These are phyloP conservation scores for Castor canadensis DNA, from an alignment of 2,113 vertebrate genomes.

Conservation along the genomic window DNA sequence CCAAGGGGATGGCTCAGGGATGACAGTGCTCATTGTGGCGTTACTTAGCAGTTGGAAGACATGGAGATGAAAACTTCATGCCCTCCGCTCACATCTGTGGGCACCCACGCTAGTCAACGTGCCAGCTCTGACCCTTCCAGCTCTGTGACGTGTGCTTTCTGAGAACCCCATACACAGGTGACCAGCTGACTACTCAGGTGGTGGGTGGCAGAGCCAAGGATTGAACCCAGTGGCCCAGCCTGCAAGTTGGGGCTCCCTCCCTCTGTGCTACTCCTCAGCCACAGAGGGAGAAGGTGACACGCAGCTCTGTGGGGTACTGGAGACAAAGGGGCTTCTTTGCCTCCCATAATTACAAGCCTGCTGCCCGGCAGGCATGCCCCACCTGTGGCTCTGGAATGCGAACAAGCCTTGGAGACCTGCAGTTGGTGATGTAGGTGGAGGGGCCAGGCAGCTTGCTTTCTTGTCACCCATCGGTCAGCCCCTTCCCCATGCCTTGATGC, in stretches of 20 bases:
- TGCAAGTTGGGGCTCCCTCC: fast-evolving
- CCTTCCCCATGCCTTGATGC: too few species aligned
- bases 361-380: conserved; percentile 59
- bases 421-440: conserved; percentile 3
- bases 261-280: fast-evolving
- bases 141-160: not conserved
- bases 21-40: not conserved
- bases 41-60: not conserved
- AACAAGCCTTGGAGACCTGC: conserved; percentile 8
- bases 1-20: not conserved
- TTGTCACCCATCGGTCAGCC: too few species aligned
- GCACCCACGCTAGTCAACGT: fast-evolving
- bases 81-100: fast-evolving
- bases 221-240: not conserved
- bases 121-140: fast-evolving
- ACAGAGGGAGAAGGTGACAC: fast-evolving
- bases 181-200: not conserved
- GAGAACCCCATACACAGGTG: not conserved
- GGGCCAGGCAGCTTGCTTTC: too few species aligned
- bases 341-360: fast-evolving
- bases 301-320: not conserved
- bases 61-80: not conserved
- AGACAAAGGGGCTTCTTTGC: not conserved
- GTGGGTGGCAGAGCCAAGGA: not conserved
- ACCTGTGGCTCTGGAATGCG: conserved; percentile 66